Evolutionary conservation across 2,797 vertebrate genomes (phyloP).

Genomic region (Eurystomus glaucurus): DNA sequence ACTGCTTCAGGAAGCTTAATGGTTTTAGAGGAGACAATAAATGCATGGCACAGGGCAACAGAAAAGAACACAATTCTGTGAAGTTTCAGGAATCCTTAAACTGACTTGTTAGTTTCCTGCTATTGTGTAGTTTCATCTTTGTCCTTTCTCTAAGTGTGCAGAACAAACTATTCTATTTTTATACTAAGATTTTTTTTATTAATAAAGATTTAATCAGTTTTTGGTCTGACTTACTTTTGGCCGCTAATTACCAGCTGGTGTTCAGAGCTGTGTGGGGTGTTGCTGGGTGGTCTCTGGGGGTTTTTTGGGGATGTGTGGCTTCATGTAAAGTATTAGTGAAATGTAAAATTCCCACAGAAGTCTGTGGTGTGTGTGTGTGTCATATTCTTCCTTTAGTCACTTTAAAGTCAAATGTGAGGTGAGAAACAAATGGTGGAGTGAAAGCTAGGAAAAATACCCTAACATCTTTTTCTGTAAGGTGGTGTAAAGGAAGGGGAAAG

Average conservation of each 20-base stretch:
- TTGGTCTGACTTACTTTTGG: not conserved
- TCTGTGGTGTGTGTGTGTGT: accelerated
- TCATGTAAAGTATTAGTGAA: not conserved
- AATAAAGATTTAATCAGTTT: conserved; percentile 57
- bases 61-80: not conserved
- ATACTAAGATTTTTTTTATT: conserved; percentile 1
- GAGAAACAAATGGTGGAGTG: not conserved
- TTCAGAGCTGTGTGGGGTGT: not conserved
- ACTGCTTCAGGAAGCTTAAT: not conserved
- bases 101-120: not conserved
- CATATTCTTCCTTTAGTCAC: not conserved
- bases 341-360: not conserved
- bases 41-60: not conserved
- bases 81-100: not conserved
- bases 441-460: not conserved
- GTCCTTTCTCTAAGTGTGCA: not conserved
- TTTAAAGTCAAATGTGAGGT: not conserved
- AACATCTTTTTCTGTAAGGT: accelerated
- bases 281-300: not conserved
- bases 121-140: not conserved
- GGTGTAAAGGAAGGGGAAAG: not conserved
- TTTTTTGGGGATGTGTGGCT: not conserved
- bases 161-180: not conserved
- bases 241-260: not conserved
- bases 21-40: not conserved